A percentile compares a stretch with the other conserved stretches of the same genome.
These are phyloP conservation scores for Ardeotis arabs DNA, from an alignment of 2,113 vertebrate genomes.

Conservation along the genomic window DNA sequence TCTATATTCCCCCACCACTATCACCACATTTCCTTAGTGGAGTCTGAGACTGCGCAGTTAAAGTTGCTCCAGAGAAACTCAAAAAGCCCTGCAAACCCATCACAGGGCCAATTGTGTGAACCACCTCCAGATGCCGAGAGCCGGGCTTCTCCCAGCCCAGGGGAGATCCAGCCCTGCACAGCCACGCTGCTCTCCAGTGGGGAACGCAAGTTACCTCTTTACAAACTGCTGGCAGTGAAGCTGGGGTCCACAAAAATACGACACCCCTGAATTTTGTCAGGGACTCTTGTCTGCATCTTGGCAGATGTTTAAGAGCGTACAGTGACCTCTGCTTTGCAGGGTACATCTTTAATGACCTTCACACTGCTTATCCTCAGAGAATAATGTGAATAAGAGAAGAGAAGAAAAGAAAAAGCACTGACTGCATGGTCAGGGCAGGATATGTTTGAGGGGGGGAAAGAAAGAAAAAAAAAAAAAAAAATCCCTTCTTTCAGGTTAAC, in stretches of 20 bases:
- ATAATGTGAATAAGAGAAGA: background rate
- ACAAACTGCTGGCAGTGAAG: background rate
- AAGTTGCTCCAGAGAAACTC: background rate
- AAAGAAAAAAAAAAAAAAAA: background rate
- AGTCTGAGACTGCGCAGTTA: background rate
- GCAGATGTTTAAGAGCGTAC: background rate
- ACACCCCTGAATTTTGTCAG: background rate
- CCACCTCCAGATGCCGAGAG: background rate
- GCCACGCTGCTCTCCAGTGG: background rate
- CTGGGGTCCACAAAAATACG: background rate
- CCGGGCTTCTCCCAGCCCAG: background rate
- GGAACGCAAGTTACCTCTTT: background rate
- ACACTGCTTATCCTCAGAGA: background rate
- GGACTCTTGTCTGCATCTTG: background rate
- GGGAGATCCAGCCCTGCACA: background rate
- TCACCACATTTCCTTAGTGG: background rate
- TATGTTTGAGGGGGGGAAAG: rapidly evolving
- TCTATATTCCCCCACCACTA: background rate
- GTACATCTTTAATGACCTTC: background rate
- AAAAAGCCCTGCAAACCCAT: background rate
- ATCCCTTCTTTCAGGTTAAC: background rate
- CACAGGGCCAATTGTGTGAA: background rate
- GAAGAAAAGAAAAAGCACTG: background rate
- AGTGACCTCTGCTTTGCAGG: background rate
- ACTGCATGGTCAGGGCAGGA: background rate